A percentile compares a stretch with the other conserved stretches of the same genome.
These are phyloP conservation scores for Prionailurus bengalensis DNA, from an alignment of 2,113 vertebrate species.

Conservation along the genomic window DNA sequence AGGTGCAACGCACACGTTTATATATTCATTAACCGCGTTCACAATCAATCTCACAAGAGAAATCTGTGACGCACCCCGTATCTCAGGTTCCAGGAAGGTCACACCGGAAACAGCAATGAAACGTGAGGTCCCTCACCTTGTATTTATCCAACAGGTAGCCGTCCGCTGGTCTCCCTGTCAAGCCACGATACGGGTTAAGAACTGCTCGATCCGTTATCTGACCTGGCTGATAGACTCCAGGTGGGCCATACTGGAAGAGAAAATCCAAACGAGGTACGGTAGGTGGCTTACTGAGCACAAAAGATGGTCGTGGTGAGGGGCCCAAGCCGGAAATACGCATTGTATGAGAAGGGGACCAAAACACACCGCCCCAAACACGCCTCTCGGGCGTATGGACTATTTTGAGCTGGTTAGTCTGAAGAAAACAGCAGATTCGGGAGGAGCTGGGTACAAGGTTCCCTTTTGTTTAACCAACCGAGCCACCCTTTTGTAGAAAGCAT, in stretches of 20 bases:
- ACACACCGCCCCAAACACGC: background rate
- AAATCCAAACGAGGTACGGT: constrained; percentile 55
- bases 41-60: constrained; percentile 24
- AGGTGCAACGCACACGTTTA: background rate
- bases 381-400: background rate
- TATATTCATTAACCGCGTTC: background rate
- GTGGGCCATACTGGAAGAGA: constrained; percentile 86
- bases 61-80: background rate
- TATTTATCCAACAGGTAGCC: constrained; percentile 92
- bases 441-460: background rate
- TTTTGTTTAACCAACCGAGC: background rate
- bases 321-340: background rate
- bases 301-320: background rate
- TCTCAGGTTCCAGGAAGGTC: background rate
- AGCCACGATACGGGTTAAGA: constrained; percentile 91
- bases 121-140: constrained; percentile 86
- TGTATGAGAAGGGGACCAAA: background rate
- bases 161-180: constrained; percentile 74
- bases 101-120: constrained; percentile 40
- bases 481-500: background rate
- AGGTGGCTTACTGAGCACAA: background rate
- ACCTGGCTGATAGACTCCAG: constrained; percentile 89
- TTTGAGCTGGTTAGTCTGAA: background rate
- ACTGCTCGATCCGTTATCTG: constrained; percentile 89
- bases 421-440: background rate